Conservation (phyloP, 2,113 vertebrate species). For the Anser brachyrhynchus region DNA sequence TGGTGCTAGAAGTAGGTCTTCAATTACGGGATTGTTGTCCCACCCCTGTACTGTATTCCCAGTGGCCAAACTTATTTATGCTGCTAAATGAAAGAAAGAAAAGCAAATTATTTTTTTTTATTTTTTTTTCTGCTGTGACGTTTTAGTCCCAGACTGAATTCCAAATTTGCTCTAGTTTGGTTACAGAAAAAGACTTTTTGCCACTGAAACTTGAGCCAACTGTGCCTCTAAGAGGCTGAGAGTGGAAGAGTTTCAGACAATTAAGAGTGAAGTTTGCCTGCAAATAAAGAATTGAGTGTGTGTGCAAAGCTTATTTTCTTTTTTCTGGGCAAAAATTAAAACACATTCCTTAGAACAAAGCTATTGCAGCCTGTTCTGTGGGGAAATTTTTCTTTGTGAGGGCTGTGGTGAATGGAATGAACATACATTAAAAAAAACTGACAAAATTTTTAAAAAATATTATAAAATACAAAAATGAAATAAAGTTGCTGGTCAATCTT, state of each 20-base stretch:
- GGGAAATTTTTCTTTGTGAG: conserved; percentile 91
- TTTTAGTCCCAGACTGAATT: conserved; percentile 99
- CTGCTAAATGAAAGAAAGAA: conserved; percentile 94
- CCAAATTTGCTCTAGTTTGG: conserved; percentile 98
- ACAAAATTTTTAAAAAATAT: conserved; percentile 81
- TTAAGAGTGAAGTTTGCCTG: conserved; percentile 91
- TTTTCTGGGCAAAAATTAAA: conserved; percentile 91
- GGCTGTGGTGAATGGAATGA: conserved; percentile 89
- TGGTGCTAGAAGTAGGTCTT: conserved; percentile 91
- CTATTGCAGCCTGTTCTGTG: conserved; percentile 89
- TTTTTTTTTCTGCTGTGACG: conserved; percentile 97
- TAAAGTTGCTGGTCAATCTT: conserved; percentile 86
- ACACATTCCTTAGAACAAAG: conserved; percentile 99
- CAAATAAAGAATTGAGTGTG: conserved; percentile 88
- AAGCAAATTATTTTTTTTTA: conserved; percentile 87
- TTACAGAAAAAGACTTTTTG: conserved; percentile 90
- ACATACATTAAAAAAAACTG: conserved; percentile 79
- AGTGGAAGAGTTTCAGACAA: conserved; percentile 90
- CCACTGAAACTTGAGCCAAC: conserved; percentile 99
- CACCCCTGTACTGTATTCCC: conserved; percentile 92
- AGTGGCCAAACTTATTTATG: conserved; percentile 99
- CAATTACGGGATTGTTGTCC: conserved; percentile 84
- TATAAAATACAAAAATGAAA: conserved; percentile 76
- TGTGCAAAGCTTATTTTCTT: conserved; percentile 88
- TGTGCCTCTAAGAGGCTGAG: conserved; percentile 99